These are phyloP conservation scores for Corticium candelabrum DNA, from an alignment of 37 sponge, comb jelly and placozoan species.

Conservation along the genomic window DNA sequence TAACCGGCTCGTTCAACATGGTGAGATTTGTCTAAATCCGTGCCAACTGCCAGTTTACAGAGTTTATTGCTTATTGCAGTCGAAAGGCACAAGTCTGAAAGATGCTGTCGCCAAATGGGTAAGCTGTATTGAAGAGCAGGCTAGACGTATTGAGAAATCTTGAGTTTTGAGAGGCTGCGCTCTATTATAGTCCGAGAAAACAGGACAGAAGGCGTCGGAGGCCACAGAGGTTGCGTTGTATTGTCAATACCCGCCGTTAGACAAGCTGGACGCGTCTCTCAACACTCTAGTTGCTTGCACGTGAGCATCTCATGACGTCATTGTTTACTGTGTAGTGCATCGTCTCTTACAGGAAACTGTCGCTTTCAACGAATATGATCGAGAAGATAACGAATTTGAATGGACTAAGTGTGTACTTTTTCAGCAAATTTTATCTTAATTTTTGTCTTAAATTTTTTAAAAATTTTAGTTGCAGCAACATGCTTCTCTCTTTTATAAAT, in stretches of 20 bases:
- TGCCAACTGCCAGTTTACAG: too few relatives aligned
- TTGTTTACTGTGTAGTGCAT: background rate
- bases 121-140: slow-evolving; percentile 7
- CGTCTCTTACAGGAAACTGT: slow-evolving; percentile 34
- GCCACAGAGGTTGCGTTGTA: slow-evolving; percentile 66
- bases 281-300: slow-evolving; percentile 74
- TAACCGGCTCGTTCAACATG: too few relatives aligned
- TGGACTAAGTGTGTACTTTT: slow-evolving; percentile 68
- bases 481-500: too few relatives aligned
- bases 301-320: slow-evolving; percentile 34
- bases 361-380: slow-evolving; percentile 87
- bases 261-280: slow-evolving; percentile 94
- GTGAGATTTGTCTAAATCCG: too few relatives aligned
- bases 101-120: slow-evolving; percentile 87
- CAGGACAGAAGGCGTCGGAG: slow-evolving; percentile 63
- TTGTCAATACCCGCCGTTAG: slow-evolving; percentile 86
- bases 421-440: background rate
- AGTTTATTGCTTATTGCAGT: slow-evolving; percentile 30
- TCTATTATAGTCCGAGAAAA: slow-evolving; percentile 38
- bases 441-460: too few relatives aligned
- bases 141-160: too few relatives aligned
- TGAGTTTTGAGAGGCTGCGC: too few relatives aligned
- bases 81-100: slow-evolving; percentile 81
- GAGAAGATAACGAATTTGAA: slow-evolving; percentile 95
- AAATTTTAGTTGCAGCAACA: too few relatives aligned